A percentile compares a stretch with the other conserved stretches of the same genome.
phyloP scores from a whole-genome alignment of 2,888 invertebrate species.

The Rhagonycha lutea region DNA sequence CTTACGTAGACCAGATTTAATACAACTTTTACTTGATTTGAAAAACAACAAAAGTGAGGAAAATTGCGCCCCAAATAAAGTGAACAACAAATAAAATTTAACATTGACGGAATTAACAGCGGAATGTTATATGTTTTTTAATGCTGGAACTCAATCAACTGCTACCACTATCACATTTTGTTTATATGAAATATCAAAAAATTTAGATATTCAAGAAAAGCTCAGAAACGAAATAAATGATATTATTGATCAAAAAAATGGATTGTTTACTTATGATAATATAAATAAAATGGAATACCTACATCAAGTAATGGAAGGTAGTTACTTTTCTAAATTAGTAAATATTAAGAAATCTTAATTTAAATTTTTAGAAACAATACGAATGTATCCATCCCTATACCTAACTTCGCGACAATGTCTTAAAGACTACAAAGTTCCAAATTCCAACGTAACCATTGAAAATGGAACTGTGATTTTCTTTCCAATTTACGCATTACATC shows the following conservation, averaged over 20 bases:
- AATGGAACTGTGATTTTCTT: not conserved
- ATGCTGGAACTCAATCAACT: not conserved
- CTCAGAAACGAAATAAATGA: not conserved
- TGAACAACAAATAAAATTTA: not conserved
- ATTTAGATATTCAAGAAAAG: not conserved
- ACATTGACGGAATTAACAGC: not conserved
- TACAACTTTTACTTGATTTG: not conserved
- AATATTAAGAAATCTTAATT: not conserved
- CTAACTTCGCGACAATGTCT: not conserved
- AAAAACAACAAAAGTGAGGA: not conserved
- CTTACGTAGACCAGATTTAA: not conserved
- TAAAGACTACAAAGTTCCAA: not conserved
- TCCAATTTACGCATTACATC: not conserved
- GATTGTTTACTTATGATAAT: not conserved
- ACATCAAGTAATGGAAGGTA: not conserved
- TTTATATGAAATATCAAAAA: not conserved
- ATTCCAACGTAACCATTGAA: not conserved
- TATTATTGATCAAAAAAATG: not conserved
- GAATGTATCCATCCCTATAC: not conserved
- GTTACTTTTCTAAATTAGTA: not conserved
- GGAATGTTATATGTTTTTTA: not conserved
- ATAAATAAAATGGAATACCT: not conserved
- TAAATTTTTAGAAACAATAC: not conserved
- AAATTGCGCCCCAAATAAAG: too few species aligned
- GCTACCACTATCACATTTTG: not conserved